Conservation (phyloP, 2,888 invertebrate genomes). For the Tenodera sinensis region DNA sequence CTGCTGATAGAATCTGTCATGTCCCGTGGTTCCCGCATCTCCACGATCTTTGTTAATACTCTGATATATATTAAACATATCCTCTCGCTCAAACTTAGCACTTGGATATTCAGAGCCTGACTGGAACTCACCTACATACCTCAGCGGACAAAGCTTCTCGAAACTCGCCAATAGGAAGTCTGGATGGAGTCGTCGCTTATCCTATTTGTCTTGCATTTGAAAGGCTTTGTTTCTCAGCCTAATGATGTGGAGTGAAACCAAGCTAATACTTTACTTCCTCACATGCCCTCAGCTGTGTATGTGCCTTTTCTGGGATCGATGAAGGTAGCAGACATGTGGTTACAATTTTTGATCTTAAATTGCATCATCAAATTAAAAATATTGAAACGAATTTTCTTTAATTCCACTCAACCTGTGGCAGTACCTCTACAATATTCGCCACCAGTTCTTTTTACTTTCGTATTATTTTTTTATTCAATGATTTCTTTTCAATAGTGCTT, state of each 20-base stretch:
- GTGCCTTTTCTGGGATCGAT: not conserved
- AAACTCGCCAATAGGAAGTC: not conserved
- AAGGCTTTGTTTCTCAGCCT: constrained; percentile 22
- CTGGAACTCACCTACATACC: not conserved
- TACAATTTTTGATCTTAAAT: not conserved
- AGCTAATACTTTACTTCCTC: not conserved
- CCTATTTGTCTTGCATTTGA: constrained; percentile 30
- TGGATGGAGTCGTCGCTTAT: constrained; percentile 4
- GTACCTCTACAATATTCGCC: too few species aligned
- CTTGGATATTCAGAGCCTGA: not conserved
- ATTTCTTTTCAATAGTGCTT: too few species aligned
- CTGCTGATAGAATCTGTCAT: constrained; percentile 68
- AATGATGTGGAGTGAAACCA: not conserved
- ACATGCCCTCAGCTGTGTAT: not conserved
- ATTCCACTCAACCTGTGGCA: too few species aligned
- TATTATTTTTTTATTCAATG: not conserved
- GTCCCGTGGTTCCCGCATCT: constrained; percentile 64
- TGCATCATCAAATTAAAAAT: too few species aligned
- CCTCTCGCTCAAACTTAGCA: not conserved
- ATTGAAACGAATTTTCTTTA: too few species aligned
- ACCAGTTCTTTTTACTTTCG: not conserved
- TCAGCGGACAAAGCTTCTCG: not conserved
- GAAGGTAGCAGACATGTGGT: not conserved
- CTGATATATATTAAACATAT: constrained; percentile 75
- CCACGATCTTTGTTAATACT: constrained; percentile 57